Evolutionary conservation across 2,888 invertebrate species (phyloP), one percentile per base, ranked within the genome.

Genomic region (Peribatodes rhomboidaria): DNA sequence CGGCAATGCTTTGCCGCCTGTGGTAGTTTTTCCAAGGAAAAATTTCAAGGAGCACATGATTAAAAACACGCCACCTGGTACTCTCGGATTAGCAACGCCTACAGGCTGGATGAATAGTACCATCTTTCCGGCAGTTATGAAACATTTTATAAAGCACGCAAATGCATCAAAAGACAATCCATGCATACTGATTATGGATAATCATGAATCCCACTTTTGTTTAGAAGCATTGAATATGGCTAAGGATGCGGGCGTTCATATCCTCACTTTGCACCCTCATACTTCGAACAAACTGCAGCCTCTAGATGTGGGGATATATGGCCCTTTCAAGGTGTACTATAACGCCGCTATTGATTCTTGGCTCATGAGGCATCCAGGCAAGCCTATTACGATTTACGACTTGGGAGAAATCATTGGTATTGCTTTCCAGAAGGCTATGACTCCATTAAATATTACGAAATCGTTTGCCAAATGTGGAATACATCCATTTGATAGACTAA

Each of bases 21-120:
- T 68, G n/a, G 75, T 83, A 71, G 71, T 86, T 1, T 86, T 85
- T 61, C 81, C 82, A 0, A 73, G 84, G 39, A 77, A 75, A 55
- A 70, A 76, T 18, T 84, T 79, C 9, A 70, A 73, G 37, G 55
- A 57, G 8, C 58, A 65, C n/a, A 72, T 72, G 71, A 56, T 70
- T 13, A 59, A 61, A 27, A 49, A 49, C n/a, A 50, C 69, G 27
- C 62, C 64, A 35, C 47, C 61, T 16, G 66, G 66, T 31, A 47
- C 57, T 22, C 49, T 42, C 10, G 52, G 59, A 10, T 52, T 35
- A 39, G 63, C 70, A 9, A 33, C 47, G 9, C 57, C 65, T 8
- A 60, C 64, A 11, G 53, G 53, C 2, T 53, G 53, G 53, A 53
- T 53, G 53, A 53, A 53, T 39, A 2, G 52, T 4, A 44, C 67